Evolutionary conservation across 2,113 vertebrate genomes (phyloP), one percentile per base, ranked within the genome.

Genomic region (Melanostigma gelatinosum): DNA sequence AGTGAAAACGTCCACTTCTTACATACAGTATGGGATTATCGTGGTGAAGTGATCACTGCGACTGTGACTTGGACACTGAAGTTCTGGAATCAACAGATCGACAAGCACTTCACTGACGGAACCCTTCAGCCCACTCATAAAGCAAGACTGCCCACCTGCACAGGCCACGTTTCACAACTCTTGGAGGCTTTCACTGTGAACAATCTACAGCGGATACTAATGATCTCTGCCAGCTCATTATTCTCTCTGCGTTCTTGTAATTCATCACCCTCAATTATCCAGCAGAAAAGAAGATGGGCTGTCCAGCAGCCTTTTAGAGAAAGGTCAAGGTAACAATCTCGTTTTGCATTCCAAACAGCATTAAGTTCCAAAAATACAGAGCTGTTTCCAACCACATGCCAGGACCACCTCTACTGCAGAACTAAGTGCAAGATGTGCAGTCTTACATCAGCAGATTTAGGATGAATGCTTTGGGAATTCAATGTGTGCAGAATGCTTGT

Each of bases 271-370:
- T 75, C 72, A 85, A 48, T 89, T 80, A 89, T 85, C 79, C 79
- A 79, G 72, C 61, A 62, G 64, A 77, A 36, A 68, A 52, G 73
- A 76, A 60, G 79, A 83, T 80, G 61, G 52, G 81, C 85, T 75
- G 65, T 72, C 72, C 68, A 9, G 60, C 79, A 46, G 72, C 72
- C 61, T 77, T 77, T 12, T 34, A 54, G n/a, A 73, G 75, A 84
- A 44, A 74, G 80, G 75, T 80, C 69, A 62, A 3, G 0, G 27
- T 72, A 77, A 80, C 38, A 76, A 60, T 72, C 46, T 76, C n/a
- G 57, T 55, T 85, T 77, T 69, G 66, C 87, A 89, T 88, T 91
- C 88, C 80, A 86, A 38, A 61, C 70, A 61, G 61, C 62, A 84
- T 82, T 83, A 75, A 73, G 65, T 73, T 73, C 78, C 73, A 72